A percentile compares a stretch with the other conserved stretches of the same genome.
Conservation (phyloP, 2,888 invertebrate species). For the Synergus itoensis region DNA sequence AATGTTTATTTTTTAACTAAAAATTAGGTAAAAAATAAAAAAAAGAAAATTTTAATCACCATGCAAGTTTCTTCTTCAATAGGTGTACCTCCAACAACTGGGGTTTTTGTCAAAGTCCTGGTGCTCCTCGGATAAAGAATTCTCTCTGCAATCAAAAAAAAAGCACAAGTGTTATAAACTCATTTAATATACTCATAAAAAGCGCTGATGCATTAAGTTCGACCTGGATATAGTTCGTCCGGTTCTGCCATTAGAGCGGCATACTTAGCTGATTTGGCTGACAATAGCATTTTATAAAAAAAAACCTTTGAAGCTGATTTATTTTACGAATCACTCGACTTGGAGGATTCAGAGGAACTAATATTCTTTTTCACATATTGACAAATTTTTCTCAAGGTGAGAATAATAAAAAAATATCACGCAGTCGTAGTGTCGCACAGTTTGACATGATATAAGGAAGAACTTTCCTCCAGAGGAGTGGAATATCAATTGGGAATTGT, state of each 20-base stretch:
- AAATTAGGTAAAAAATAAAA: not conserved
- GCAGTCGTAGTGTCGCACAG: not conserved
- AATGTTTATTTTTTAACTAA: too few relatives aligned
- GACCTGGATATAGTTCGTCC: conserved; percentile 74
- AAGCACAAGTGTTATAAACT: not conserved
- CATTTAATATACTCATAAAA: conserved; percentile 2
- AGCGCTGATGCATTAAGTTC: conserved; percentile 33
- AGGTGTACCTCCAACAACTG: conserved; percentile 83
- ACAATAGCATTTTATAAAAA: conserved; percentile 64
- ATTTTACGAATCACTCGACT: conserved; percentile 4
- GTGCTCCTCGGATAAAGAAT: conserved; percentile 82
- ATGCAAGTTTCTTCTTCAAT: conserved; percentile 83
- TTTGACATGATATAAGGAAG: not conserved
- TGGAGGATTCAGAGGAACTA: not conserved
- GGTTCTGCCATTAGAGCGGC: conserved; percentile 73
- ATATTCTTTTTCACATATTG: not conserved
- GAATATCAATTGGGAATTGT: conserved; percentile 52
- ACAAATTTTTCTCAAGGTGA: not conserved
- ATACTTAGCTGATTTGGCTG: conserved; percentile 69
- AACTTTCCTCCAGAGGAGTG: conserved; percentile 41
- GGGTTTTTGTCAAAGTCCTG: conserved; percentile 79
- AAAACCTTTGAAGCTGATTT: not conserved
- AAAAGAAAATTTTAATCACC: conserved; percentile 77
- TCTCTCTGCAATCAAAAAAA: conserved; percentile 79
- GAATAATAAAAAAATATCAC: not conserved